Evolutionary conservation across 1,140 invertebrate species (phyloP).

Genomic region (Pachyrhynchus sulphureomaculatus): DNA sequence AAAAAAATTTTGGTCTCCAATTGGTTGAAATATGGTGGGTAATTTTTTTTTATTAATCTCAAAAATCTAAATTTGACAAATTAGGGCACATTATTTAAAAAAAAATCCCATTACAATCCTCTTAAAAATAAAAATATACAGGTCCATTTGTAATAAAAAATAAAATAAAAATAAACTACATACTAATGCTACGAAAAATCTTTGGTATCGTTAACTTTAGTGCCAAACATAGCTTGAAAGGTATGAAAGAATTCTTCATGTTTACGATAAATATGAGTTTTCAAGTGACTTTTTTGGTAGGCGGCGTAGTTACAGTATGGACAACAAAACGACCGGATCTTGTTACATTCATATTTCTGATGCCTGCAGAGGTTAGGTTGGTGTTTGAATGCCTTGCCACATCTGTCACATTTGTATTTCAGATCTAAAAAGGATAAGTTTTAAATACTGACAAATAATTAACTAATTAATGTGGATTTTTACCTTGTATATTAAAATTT

Average conservation of each 20-base stretch:
- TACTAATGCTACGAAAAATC: not conserved
- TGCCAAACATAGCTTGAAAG: constrained; percentile 10
- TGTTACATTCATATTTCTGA: constrained; percentile 60
- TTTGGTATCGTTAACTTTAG: not conserved
- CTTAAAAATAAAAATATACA: no score
- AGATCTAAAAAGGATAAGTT: not conserved
- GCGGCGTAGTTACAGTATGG: constrained; percentile 57
- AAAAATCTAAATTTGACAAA: no score
- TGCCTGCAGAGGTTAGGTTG: constrained; percentile 49
- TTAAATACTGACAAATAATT: constrained; percentile 7
- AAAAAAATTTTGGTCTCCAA: no score
- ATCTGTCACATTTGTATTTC: constrained; percentile 32
- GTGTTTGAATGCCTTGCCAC: constrained; percentile 44
- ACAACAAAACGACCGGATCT: constrained; percentile 59
- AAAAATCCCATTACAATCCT: no score
- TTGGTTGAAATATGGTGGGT: no score
- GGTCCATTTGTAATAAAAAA: no score
- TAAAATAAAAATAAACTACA: no score
- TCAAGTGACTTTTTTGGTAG: constrained; percentile 50
- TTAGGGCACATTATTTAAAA: no score
- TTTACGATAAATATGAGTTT: constrained; percentile 48
- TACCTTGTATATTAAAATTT: no score
- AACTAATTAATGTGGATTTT: no score
- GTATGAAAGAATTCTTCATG: constrained; percentile 20
- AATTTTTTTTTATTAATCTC: no score